Evolutionary conservation across 2,113 vertebrate species (phyloP).

Genomic region (Daboia siamensis): DNA sequence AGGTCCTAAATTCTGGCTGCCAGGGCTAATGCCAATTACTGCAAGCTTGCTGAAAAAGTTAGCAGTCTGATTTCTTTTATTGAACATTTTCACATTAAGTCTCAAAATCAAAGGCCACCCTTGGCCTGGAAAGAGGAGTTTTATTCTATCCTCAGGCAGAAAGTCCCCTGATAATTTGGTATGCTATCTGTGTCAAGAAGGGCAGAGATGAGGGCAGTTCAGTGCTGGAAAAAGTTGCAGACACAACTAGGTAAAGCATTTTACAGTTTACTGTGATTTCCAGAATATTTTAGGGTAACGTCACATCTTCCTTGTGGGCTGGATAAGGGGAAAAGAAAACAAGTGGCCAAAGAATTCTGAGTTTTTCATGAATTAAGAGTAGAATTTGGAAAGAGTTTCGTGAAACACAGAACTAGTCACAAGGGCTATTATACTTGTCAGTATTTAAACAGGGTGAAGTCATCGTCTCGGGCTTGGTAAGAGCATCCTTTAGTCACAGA

Average conservation of each 20-base stretch:
- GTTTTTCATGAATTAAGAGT: not conserved
- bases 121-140: not conserved
- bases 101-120: not conserved
- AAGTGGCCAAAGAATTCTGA: not conserved
- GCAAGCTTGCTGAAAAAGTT: not conserved
- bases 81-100: not conserved
- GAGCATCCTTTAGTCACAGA: not conserved
- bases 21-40: not conserved
- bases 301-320: not conserved
- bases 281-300: not conserved
- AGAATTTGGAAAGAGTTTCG: not conserved
- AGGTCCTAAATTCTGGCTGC: not conserved
- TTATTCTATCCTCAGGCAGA: not conserved
- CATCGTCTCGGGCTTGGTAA: not conserved
- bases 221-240: not conserved
- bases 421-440: not conserved
- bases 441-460: not conserved
- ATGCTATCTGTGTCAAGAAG: not conserved
- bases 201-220: not conserved
- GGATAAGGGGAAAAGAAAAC: not conserved
- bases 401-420: not conserved
- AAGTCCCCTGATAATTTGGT: not conserved
- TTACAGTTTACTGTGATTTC: not conserved
- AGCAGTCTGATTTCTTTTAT: not conserved
- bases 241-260: not conserved